These are phyloP conservation scores for Venustaconcha ellipsiformis DNA, from an alignment of 1,140 invertebrate genomes.

Conservation along the genomic window DNA sequence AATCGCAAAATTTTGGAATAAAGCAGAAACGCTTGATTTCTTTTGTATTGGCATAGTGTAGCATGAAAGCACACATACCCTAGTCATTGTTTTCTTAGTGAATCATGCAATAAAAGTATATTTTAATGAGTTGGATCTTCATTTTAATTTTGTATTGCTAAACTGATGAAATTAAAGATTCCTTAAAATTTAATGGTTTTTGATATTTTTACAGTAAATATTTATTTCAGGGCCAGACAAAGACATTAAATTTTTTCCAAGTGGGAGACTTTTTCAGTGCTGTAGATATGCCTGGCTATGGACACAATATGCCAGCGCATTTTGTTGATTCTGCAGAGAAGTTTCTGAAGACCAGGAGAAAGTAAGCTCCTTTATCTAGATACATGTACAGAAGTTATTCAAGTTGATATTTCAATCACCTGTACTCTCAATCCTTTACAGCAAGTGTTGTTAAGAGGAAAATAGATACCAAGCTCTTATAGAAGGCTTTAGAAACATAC, in stretches of 20 bases:
- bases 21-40: too few relatives aligned
- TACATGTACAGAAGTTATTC: too few relatives aligned
- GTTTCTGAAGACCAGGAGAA: conserved; percentile 51
- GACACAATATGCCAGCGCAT: conserved; percentile 60
- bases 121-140: too few relatives aligned
- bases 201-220: not conserved
- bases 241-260: conserved; percentile 58
- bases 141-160: too few relatives aligned
- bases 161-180: not conserved
- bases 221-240: conserved; percentile 60
- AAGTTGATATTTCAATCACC: too few relatives aligned
- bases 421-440: too few relatives aligned
- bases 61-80: not conserved
- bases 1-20: too few relatives aligned
- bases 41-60: too few relatives aligned
- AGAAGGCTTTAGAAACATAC: too few relatives aligned
- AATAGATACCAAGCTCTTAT: too few relatives aligned
- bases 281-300: conserved; percentile 67
- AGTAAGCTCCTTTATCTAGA: conserved; percentile 34
- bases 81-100: not conserved
- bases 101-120: too few relatives aligned
- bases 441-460: too few relatives aligned
- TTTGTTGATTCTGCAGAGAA: conserved; percentile 56
- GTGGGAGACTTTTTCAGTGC: conserved; percentile 51
- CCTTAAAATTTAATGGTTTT: not conserved